These are phyloP conservation scores for Microdon myrmicae DNA, from an alignment of 2,888 invertebrate genomes.

Conservation along the genomic window DNA sequence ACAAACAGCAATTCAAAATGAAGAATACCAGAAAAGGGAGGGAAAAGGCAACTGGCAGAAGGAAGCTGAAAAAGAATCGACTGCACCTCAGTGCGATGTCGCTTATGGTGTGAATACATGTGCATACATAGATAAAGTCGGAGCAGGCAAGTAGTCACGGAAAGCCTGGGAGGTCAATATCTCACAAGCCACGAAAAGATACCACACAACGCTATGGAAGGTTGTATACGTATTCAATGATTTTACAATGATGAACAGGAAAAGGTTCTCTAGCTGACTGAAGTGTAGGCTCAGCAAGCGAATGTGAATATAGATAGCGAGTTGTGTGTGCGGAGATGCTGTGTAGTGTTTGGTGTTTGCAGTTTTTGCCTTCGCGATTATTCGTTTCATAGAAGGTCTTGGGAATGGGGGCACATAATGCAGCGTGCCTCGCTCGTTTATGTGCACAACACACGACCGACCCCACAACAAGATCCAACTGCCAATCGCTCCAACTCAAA, in stretches of 20 bases:
- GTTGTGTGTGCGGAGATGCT: background rate
- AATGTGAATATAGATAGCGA: no score
- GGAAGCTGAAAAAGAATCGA: slow-evolving; percentile 11
- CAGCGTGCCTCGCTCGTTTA: no score
- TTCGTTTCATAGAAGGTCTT: slow-evolving; percentile 49
- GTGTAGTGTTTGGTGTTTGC: slow-evolving; percentile 17
- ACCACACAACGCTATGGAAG: slow-evolving; percentile 24
- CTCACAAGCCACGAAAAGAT: slow-evolving; percentile 24
- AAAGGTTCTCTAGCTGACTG: slow-evolving; percentile 22
- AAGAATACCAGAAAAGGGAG: slow-evolving; percentile 26
- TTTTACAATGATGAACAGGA: slow-evolving; percentile 30
- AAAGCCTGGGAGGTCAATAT: slow-evolving; percentile 2
- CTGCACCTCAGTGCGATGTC: slow-evolving; percentile 26
- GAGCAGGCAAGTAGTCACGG: background rate
- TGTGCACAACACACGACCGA: slow-evolving; percentile 11
- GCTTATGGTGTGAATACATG: no score
- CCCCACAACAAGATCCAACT: slow-evolving; percentile 1
- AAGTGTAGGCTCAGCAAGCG: no score
- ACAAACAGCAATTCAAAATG: slow-evolving; percentile 25
- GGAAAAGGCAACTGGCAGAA: slow-evolving; percentile 3
- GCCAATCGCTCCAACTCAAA: slow-evolving; percentile 10
- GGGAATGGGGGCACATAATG: slow-evolving; percentile 51
- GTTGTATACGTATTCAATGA: slow-evolving; percentile 40
- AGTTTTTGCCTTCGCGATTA: slow-evolving; percentile 25
- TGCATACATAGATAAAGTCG: slow-evolving; percentile 32